Evolutionary conservation across 2,797 vertebrate genomes (phyloP).

Genomic region (Tenualosa thibaudeaui): DNA sequence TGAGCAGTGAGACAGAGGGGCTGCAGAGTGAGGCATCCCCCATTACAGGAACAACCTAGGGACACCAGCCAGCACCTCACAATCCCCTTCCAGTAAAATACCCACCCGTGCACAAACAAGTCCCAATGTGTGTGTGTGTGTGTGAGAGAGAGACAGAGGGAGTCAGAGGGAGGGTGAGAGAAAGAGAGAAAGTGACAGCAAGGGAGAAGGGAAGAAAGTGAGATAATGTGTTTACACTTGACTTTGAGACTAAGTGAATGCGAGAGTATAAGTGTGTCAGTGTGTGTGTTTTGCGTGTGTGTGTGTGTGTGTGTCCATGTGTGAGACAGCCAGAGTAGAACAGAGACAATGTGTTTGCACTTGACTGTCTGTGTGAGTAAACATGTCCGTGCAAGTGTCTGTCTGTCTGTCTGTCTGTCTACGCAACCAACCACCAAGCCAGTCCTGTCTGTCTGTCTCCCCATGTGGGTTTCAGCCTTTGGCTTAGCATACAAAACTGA

Average conservation of each 20-base stretch:
- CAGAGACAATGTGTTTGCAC: conserved; percentile 19
- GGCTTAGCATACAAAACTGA: not conserved
- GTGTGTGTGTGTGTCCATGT: not conserved
- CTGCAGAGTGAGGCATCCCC: not conserved
- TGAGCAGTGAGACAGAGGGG: not conserved
- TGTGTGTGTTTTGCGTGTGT: not conserved
- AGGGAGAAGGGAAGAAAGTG: not conserved
- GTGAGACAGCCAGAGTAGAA: not conserved
- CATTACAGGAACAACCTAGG: conserved; percentile 38
- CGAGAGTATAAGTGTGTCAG: not conserved
- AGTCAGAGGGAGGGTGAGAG: not conserved
- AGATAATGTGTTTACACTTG: conserved; percentile 15
- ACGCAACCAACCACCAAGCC: not conserved
- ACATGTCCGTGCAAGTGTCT: not conserved
- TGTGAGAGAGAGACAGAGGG: not conserved
- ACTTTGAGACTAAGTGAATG: not conserved
- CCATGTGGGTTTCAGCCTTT: not conserved
- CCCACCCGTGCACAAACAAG: conserved; percentile 41
- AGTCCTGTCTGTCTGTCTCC: conserved; percentile 1
- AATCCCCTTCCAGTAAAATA: conserved; percentile 53
- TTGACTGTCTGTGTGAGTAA: not conserved
- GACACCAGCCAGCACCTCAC: conserved; percentile 23
- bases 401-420: not conserved
- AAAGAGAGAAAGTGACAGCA: not conserved
- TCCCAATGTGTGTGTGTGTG: conserved; percentile 26